These are phyloP conservation scores for Sterrhoptilus dennistouni DNA, from an alignment of 2,113 vertebrate species.

Conservation along the genomic window DNA sequence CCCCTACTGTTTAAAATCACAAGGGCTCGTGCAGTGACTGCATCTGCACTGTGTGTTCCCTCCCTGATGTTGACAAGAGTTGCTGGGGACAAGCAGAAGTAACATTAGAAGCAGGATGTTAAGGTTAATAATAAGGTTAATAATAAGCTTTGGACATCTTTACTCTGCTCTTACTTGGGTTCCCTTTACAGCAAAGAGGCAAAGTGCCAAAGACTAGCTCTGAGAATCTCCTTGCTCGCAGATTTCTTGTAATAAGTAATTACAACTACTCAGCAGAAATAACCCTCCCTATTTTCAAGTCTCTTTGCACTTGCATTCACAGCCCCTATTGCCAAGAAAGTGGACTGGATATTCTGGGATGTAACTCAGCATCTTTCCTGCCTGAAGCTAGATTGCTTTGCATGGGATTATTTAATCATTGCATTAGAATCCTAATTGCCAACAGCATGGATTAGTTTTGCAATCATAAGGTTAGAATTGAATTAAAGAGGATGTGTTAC, in stretches of 20 bases:
- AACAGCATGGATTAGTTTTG: conserved; percentile 15
- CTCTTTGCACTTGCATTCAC: not conserved
- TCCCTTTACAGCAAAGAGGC: not conserved
- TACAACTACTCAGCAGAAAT: not conserved
- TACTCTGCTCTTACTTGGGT: not conserved
- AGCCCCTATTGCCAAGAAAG: not conserved
- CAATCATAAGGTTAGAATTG: not conserved
- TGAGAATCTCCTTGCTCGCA: not conserved
- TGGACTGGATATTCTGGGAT: not conserved
- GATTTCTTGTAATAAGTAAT: not conserved
- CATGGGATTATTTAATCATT: conserved; percentile 54
- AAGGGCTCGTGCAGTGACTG: not conserved
- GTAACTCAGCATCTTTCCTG: not conserved
- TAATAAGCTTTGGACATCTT: not conserved
- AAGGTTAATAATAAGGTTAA: not conserved
- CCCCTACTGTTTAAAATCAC: not conserved
- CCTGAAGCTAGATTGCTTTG: conserved; percentile 59
- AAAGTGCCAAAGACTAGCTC: not conserved
- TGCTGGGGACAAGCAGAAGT: not conserved
- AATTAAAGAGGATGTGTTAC: conserved; percentile 19
- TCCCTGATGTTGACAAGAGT: not conserved
- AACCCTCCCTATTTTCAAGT: not conserved
- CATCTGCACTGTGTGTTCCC: not conserved
- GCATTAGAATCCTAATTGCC: conserved; percentile 40
- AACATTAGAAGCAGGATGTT: not conserved